Evolutionary conservation across 92 coral and sea anemone genomes (phyloP), one percentile per base, ranked within the genome.

Genomic region (Porites divaricata): DNA sequence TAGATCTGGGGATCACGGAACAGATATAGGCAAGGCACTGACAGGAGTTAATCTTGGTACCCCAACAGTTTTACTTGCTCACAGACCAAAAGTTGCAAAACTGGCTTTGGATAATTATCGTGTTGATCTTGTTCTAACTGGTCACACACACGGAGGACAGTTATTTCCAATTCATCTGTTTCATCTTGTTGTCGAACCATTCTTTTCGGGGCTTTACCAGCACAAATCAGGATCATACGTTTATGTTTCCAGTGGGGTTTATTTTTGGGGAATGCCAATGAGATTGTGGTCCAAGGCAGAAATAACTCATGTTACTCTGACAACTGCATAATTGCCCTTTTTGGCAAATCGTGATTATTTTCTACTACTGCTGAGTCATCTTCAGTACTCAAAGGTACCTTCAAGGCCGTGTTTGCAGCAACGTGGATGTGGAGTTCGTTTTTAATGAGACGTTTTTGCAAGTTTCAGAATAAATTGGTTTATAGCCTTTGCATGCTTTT

Each of bases 261-360:
- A 88, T 70, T 90, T 87, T 75, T 95, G 98, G 98, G 98, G 98
- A 1, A 93, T 95, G 93, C 98, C 98, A 8, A 95, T 95, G 98
- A 85, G 98, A 48, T 79, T 93, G 26, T 88, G 83, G 88, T 95
- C 98, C 0, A 66, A 80, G 11, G 86, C 96, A 50, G 98, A 95
- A 79, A 90, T 95, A 50, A 77, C 94, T 52, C 89, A 90, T 70
- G 71, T 95, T 53, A 90, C 94, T n/a, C 67, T 89, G 22, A 75
- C 64, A 12, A 56, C 88, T 26, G 2, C 57, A 23, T 72, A 12
- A 72, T 6, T 4, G 0, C 45, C 0, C 0, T 35, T 35, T 35
- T 35, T 35, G 45, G 0, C 45, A 35, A 35, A 35, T 35, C 7
- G 7, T 35, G 0, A 35, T 35, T 35, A 35, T 35, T 35, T 35